Evolutionary conservation across 2,113 vertebrate species (phyloP).

Genomic region (Triplophysa tibetana): DNA sequence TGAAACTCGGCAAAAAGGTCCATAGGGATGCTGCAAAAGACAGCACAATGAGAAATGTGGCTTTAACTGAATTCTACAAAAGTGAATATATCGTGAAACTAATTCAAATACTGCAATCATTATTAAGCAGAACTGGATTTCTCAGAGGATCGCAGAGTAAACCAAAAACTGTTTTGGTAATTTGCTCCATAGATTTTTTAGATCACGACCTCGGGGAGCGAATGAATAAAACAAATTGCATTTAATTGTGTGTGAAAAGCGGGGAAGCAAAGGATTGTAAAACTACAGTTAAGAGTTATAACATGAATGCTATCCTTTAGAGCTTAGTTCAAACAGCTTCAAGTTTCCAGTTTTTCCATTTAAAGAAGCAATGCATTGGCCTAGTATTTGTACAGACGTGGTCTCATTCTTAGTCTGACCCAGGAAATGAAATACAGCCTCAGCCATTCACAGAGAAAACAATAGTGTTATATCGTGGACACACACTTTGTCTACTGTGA

Average conservation of each 20-base stretch:
- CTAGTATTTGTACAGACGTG: neutral
- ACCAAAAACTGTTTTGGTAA: no score
- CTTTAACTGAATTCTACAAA: no score
- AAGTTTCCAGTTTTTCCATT: neutral
- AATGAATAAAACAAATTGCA: no score
- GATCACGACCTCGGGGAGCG: no score
- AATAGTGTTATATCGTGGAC: neutral
- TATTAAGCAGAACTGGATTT: no score
- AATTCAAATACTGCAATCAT: no score
- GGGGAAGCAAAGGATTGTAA: no score
- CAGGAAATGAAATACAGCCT: neutral
- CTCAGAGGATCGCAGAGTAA: neutral
- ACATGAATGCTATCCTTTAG: neutral
- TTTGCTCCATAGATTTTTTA: no score
- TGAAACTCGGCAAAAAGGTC: no score
- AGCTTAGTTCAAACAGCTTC: neutral
- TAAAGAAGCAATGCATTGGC: neutral
- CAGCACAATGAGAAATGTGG: constrained; percentile 1
- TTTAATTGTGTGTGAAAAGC: no score
- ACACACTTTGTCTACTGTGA: neutral
- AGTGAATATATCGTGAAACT: neutral
- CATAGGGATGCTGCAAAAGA: neutral
- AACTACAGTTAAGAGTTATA: no score
- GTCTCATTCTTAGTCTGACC: neutral
- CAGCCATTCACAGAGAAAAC: neutral